Evolutionary conservation across 2,797 vertebrate species (phyloP).

Genomic region (Brachyrhaphis roseni): DNA sequence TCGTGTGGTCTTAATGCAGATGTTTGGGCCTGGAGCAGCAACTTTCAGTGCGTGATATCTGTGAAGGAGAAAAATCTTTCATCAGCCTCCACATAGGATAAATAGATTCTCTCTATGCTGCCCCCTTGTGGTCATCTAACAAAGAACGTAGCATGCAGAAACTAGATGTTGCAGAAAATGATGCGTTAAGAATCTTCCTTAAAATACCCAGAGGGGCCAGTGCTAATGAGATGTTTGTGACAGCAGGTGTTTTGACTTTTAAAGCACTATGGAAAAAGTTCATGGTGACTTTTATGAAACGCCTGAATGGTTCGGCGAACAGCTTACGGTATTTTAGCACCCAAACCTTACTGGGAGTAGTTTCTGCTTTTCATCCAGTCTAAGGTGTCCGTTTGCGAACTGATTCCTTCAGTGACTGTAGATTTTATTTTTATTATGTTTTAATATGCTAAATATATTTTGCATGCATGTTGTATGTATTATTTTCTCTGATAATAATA

Average conservation of each 20-base stretch:
- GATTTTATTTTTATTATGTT: too few species aligned
- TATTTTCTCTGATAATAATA: too few species aligned
- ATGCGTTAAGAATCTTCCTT: not conserved
- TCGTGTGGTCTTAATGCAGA: constrained; percentile 21
- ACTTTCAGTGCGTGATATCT: constrained; percentile 49
- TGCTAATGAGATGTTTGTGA: not conserved
- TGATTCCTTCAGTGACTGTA: too few species aligned
- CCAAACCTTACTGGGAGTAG: not conserved
- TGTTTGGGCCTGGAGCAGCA: not conserved
- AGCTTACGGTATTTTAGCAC: not conserved
- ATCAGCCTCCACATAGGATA: too few species aligned
- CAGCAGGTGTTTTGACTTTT: not conserved
- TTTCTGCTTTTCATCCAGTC: too few species aligned
- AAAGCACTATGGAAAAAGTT: not conserved
- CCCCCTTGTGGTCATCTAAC: not conserved
- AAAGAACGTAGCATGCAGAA: not conserved
- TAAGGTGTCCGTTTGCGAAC: too few species aligned
- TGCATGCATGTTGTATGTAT: too few species aligned
- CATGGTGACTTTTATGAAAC: not conserved
- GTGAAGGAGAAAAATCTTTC: constrained; percentile 28
- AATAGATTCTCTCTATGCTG: not conserved
- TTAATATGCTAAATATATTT: too few species aligned
- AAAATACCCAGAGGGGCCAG: not conserved
- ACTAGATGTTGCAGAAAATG: not conserved
- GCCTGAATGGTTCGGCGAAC: not conserved